Evolutionary conservation across 1,140 invertebrate species (phyloP).

Genomic region (Tenebrio molitor): DNA sequence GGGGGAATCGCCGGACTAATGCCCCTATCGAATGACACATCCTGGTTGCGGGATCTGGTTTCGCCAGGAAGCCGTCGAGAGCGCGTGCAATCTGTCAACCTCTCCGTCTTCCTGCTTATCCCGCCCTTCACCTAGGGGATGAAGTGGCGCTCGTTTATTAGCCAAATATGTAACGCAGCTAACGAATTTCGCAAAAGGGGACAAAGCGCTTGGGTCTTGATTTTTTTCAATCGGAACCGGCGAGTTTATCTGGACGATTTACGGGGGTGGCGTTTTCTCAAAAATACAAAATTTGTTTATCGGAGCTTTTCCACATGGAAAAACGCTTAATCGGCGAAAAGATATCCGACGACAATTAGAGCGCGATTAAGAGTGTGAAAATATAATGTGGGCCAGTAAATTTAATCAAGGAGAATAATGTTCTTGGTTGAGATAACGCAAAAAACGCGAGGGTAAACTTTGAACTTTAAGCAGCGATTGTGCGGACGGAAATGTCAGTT

Average conservation of each 20-base stretch:
- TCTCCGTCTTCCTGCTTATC: constrained; percentile 37
- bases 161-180: too few relatives aligned
- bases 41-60: constrained; percentile 29
- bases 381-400: constrained; percentile 12
- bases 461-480: constrained; percentile 21
- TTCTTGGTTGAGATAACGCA: constrained; percentile 5
- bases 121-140: too few relatives aligned
- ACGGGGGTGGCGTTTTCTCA: too few relatives aligned
- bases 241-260: too few relatives aligned
- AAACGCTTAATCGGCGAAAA: constrained; percentile 16
- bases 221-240: too few relatives aligned
- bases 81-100: constrained; percentile 39
- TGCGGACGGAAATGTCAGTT: constrained; percentile 13
- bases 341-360: constrained; percentile 16
- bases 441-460: constrained; percentile 26
- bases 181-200: too few relatives aligned
- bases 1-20: too few relatives aligned
- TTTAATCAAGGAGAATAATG: constrained; percentile 24
- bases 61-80: constrained; percentile 30
- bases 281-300: constrained; percentile 11
- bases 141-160: too few relatives aligned
- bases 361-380: constrained; percentile 9
- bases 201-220: too few relatives aligned
- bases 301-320: constrained; percentile 4
- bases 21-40: constrained; percentile 32